Evolutionary conservation across 2,888 invertebrate species (phyloP), one percentile per base, ranked within the genome.

Genomic region (Zhengitettix transpicula): DNA sequence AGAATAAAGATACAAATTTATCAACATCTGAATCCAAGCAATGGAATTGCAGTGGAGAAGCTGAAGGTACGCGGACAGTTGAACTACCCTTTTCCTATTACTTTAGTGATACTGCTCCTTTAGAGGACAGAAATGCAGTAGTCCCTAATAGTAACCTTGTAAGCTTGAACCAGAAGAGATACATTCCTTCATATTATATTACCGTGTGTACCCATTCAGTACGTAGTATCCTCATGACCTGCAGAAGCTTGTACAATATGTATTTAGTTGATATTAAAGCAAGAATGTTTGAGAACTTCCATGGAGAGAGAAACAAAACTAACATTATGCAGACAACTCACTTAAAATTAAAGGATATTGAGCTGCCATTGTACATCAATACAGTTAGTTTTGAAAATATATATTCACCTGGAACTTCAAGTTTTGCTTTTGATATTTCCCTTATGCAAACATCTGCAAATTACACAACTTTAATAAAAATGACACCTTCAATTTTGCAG

Each of bases 1-100:
- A 61, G 52, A 40, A 57, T 16, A 52, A 56, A 28, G 58, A 61
- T 40, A 14, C 41, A 14, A 55, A 57, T 17, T 15, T 57, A 15
- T 44, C 58, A 51, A 42, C 57, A 28, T 11, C 47, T 40, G 5
- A 44, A 17, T 47, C 42, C 10, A 40, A 17, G 17, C 40, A 55
- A 40, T n/a, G 42, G 55, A 62, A 62, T 57, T 59, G 57, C 51
- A 47, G 55, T 28, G 61, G 52, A 58, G 41, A 54, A n/a, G 47
- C 40, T 51, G 58, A 58, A 61, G 61, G 60, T 60, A 60, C 51
- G 58, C 14, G 51, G 42, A 59, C 12, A 51, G 40, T 59, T 51
- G 42, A 59, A 17, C 56, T 59, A 52, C 52, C 55, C 51, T 59
- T 42, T 56, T 40, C 56, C 53, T 51, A 14, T 58, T 60, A 52